Evolutionary conservation across 30 jellyfish, hydroid and myxozoan genomes (phyloP).

Genomic region (Catostylus mosaicus): DNA sequence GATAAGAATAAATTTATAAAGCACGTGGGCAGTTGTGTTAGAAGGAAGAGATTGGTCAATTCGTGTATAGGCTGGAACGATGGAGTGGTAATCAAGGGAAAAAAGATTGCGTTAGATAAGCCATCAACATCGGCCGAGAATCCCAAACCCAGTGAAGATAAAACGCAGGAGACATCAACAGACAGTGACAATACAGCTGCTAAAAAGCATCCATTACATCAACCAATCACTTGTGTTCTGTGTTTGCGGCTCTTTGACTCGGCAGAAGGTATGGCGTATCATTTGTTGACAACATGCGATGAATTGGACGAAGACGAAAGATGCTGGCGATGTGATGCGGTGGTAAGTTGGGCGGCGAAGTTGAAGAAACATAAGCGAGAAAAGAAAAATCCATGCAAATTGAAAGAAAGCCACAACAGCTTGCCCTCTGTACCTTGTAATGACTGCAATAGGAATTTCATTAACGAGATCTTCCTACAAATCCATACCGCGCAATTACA

Average conservation of each 20-base stretch:
- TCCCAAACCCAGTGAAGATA: too few relatives aligned
- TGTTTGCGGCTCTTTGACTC: slow-evolving; percentile 21
- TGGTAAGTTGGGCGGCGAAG: background rate
- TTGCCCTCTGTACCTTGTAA: background rate
- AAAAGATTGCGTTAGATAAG: background rate
- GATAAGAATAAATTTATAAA: slow-evolving; percentile 4
- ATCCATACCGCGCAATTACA: background rate
- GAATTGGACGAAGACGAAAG: background rate
- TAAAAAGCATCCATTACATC: background rate
- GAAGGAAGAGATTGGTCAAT: background rate
- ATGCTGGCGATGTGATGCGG: slow-evolving; percentile 32
- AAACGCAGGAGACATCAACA: background rate
- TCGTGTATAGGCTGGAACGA: background rate
- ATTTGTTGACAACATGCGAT: slow-evolving; percentile 24
- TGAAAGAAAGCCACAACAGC: background rate
- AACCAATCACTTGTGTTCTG: slow-evolving; percentile 17
- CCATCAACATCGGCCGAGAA: too few relatives aligned
- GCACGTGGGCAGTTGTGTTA: slow-evolving; percentile 11
- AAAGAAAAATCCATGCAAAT: slow-evolving; percentile 1
- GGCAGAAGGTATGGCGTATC: slow-evolving; percentile 22
- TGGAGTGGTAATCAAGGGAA: background rate
- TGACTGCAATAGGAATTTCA: background rate
- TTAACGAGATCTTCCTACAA: background rate
- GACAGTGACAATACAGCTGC: background rate
- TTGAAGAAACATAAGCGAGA: background rate